Conservation (phyloP, 2,113 vertebrate genomes). For the Engystomops pustulosus region DNA sequence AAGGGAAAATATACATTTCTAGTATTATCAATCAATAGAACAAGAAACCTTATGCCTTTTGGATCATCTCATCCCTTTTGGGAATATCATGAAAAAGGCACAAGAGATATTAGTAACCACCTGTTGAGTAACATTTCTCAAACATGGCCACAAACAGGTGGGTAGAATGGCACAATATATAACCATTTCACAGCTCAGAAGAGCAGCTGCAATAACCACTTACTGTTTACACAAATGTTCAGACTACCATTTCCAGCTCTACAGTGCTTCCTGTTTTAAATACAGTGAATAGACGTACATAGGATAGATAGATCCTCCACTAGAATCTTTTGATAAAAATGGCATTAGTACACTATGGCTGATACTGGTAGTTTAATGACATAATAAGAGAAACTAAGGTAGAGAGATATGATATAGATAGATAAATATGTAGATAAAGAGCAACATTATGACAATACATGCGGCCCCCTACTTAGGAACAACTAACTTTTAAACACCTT, state of each 20-base stretch:
- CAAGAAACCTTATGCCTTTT: conserved; percentile 5
- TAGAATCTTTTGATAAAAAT: no score
- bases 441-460: no score
- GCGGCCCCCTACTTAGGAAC: no score
- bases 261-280: not conserved
- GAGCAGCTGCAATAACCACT: conserved; percentile 36
- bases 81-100: not conserved
- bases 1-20: not conserved
- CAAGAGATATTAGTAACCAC: conserved; percentile 33
- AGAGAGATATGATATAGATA: no score
- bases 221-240: conserved; percentile 34
- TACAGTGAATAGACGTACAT: not conserved
- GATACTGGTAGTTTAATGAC: no score
- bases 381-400: no score
- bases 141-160: conserved; percentile 42
- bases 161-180: not conserved
- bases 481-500: no score
- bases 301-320: no score
- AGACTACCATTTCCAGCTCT: not conserved
- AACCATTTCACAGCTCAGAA: not conserved
- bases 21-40: not conserved
- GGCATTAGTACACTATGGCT: no score
- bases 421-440: no score
- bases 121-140: conserved; percentile 41
- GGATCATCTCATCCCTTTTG: not conserved